Percentiles rank a stretch among this genome's conserved stretches.
phyloP scores from a whole-genome alignment of 2,888 invertebrate genomes.

The Orchesella flavescens region DNA sequence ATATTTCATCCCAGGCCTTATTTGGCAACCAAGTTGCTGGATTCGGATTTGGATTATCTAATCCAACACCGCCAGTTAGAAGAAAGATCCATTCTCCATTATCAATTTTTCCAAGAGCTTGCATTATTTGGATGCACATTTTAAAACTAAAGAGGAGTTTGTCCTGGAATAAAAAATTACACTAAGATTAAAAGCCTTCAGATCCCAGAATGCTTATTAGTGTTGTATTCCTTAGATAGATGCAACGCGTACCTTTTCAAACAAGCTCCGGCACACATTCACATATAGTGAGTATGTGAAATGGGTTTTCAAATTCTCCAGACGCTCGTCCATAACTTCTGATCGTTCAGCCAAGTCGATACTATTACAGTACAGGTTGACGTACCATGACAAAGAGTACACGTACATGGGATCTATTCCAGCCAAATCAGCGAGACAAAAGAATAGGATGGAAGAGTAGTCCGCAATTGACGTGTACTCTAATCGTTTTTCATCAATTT shows the following conservation, averaged over 20 bases:
- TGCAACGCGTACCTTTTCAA: constrained; percentile 96
- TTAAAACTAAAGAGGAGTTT: constrained; percentile 90
- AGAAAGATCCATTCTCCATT: constrained; percentile 87
- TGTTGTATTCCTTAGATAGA: constrained; percentile 78
- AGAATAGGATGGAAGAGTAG: constrained; percentile 92
- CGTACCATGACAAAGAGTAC: constrained; percentile 95
- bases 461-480: constrained; percentile 93
- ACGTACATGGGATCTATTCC: constrained; percentile 98
- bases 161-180: constrained; percentile 78
- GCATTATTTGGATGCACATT: constrained; percentile 82
- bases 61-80: constrained; percentile 87
- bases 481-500: constrained; percentile 86
- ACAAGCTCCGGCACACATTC: constrained; percentile 93
- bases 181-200: too few species aligned
- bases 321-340: constrained; percentile 85
- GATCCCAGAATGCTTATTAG: constrained; percentile 15
- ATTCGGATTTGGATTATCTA: constrained; percentile 84
- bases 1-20: constrained; percentile 88
- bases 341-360: constrained; percentile 90
- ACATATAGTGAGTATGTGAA: constrained; percentile 92
- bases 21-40: constrained; percentile 88
- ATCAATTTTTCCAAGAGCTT: constrained; percentile 80
- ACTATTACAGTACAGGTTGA: constrained; percentile 87
- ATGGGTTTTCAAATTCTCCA: constrained; percentile 82
- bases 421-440: constrained; percentile 88